Percentiles rank a stretch among this genome's conserved stretches.
Evolutionary conservation across 2,888 invertebrate species (phyloP).

Genomic region (Imbricaverruca yamaguchii): DNA sequence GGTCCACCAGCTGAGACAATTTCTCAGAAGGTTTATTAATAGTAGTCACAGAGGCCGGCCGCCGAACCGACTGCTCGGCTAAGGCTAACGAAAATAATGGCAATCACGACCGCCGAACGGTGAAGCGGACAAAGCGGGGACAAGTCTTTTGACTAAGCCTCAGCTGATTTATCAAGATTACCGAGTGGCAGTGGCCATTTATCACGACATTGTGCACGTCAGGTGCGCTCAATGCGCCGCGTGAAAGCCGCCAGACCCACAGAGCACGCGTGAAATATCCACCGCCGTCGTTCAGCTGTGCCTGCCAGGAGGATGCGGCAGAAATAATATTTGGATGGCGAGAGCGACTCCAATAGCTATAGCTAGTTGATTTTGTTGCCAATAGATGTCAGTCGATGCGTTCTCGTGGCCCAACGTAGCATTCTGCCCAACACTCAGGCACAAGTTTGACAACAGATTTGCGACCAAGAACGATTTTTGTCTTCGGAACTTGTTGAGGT

Average conservation of each 20-base stretch:
- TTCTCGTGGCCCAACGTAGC: too few relatives aligned
- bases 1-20: neutral
- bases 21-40: neutral
- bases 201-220: conserved; percentile 12
- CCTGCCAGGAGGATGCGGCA: neutral
- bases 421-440: too few relatives aligned
- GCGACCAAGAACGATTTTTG: too few relatives aligned
- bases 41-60: neutral
- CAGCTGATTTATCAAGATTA: conserved; percentile 14
- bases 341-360: neutral
- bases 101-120: neutral
- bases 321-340: conserved; percentile 9
- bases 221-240: conserved; percentile 10
- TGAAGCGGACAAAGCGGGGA: neutral
- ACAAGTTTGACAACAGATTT: too few relatives aligned
- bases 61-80: neutral
- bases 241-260: neutral
- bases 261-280: neutral
- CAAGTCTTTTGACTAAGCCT: conserved; percentile 3
- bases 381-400: neutral
- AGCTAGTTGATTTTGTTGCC: neutral
- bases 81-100: conserved; percentile 8
- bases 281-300: neutral
- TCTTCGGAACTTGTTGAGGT: too few relatives aligned
- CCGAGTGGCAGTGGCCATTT: neutral